A percentile compares a stretch with the other conserved stretches of the same genome.
Conservation (phyloP, 2,888 invertebrate genomes). For the Chaetoderma sp. region DNA sequence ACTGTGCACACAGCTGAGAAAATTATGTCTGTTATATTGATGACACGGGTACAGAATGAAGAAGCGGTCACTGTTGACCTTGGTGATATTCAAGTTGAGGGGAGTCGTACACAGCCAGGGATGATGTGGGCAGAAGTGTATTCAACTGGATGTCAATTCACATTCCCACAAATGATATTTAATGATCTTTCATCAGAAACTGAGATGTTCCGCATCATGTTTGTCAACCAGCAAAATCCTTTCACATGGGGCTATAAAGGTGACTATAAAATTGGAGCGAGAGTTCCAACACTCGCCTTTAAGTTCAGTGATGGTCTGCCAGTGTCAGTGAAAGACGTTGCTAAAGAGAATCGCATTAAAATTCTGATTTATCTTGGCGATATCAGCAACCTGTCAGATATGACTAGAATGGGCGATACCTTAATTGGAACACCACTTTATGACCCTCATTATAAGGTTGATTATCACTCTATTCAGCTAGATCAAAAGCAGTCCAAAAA, state of each 20-base stretch:
- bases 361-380: conserved; percentile 34
- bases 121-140: conserved; percentile 16
- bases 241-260: conserved; percentile 40
- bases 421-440: conserved; percentile 38
- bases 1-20: conserved; percentile 35
- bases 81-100: conserved; percentile 31
- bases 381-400: not conserved
- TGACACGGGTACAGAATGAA: conserved; percentile 41
- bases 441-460: conserved; percentile 33
- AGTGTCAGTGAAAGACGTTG: conserved; percentile 39
- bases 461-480: conserved; percentile 27
- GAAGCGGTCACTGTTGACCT: conserved; percentile 21
- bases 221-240: conserved; percentile 38
- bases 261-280: conserved; percentile 29
- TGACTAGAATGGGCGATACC: conserved; percentile 12
- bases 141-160: conserved; percentile 22
- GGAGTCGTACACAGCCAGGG: conserved; percentile 20
- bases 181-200: conserved; percentile 14
- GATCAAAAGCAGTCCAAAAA: conserved; percentile 22
- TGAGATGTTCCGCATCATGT: conserved; percentile 41
- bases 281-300: conserved; percentile 42
- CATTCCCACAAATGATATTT: conserved; percentile 19
- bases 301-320: conserved; percentile 39
- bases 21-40: conserved; percentile 38
- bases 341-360: conserved; percentile 23